Base-by-base conservation (phyloP, 2,888 invertebrate species). In the Chromoteleia sp. region DNA sequence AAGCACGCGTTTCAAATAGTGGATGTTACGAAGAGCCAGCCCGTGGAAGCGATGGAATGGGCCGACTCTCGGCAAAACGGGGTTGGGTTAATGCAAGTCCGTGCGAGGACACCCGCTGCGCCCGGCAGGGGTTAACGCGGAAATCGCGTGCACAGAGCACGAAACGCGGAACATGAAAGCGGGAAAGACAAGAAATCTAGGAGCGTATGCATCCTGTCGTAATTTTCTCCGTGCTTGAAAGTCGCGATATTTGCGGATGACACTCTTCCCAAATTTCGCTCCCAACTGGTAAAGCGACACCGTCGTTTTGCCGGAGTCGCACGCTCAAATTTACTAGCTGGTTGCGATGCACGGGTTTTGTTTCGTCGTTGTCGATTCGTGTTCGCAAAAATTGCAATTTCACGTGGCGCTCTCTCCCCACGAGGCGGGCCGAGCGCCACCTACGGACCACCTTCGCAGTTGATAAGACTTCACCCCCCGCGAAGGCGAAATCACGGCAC, bases 61-160 rank as follows among this genome's bases (percentile, higher is more conserved):
- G 83, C 75, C 79, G 67, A 68, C 81, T 70, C 67, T 43, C 65
- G 78, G 82, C 82, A 65, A 65, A 70, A 76, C 61, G 84, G 85
- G 84, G 87, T 86, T 85, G 85, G 87, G 86, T 89, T 89, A 89
- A 89, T 88, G 88, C 83, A 85, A 89, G 87, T 87, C 86, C 87
- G 86, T 85, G 87, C 87, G 88, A 88, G 88, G 88, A 90, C 88
- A 88, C 90, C 89, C 87, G 88, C 89, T 89, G 90, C 81, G 89
- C 88, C 81, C 88, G 85, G 87, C 88, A 87, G 89, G 89, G 86
- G 88, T 87, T 91, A 91, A 91, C 90, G 90, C 88, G 88, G 89
- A 87, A 89, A 91, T 91, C 89, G 91, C 91, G 90, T 90, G 91
- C 87, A 87, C 84, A 82, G 67, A 79, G 81, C 82, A 56, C 80